A percentile compares a stretch with the other conserved stretches of the same genome.
Conservation (phyloP, 2,888 invertebrate genomes). For the Tetranychus truncatus region DNA sequence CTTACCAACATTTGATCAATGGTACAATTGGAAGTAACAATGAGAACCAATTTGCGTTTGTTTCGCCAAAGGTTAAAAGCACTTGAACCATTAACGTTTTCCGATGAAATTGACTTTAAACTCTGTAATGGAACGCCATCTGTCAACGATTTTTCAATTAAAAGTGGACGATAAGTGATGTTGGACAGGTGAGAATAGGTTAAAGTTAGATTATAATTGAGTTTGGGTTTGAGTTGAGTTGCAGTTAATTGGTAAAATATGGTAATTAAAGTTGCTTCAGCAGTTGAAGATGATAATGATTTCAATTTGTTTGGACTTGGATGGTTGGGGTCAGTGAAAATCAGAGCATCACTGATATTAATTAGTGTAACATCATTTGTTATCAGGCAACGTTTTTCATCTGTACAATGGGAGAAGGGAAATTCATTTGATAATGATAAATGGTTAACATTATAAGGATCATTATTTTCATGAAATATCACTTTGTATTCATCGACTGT, state of each 20-base stretch:
- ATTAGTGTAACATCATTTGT: not conserved
- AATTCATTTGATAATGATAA: not conserved
- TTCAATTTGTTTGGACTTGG: not conserved
- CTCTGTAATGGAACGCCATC: not conserved
- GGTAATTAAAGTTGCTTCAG: not conserved
- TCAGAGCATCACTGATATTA: not conserved
- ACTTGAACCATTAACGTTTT: not conserved
- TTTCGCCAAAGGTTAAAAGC: not conserved
- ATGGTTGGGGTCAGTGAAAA: not conserved
- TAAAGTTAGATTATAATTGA: not conserved
- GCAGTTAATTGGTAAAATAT: not conserved
- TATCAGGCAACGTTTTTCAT: not conserved
- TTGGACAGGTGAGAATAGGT: not conserved
- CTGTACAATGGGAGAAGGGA: not conserved
- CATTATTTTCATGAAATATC: not conserved
- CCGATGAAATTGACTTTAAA: not conserved
- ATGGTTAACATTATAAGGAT: not conserved
- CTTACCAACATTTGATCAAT: not conserved
- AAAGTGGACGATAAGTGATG: not conserved
- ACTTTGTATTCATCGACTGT: not conserved
- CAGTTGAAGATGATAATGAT: not conserved
- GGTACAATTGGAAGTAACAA: not conserved
- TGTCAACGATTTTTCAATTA: not conserved
- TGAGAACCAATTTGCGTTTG: not conserved
- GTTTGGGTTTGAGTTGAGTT: not conserved